Evolutionary conservation across 1,140 invertebrate species (phyloP).

Genomic region (Cotesia glomerata): DNA sequence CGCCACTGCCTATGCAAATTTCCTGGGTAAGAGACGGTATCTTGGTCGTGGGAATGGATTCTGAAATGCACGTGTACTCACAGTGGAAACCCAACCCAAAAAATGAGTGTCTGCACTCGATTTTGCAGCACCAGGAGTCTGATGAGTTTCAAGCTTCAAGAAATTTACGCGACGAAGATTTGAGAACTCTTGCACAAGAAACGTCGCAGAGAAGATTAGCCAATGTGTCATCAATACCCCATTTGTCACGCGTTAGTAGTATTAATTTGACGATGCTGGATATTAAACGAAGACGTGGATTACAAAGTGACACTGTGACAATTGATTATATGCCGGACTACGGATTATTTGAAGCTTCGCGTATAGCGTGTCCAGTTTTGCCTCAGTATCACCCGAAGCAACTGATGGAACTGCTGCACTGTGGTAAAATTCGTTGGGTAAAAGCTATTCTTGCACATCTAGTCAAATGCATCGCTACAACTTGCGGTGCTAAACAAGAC

Average conservation of each 20-base stretch:
- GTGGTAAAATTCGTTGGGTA: constrained; percentile 96
- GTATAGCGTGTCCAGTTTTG: constrained; percentile 94
- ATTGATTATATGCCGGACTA: constrained; percentile 88
- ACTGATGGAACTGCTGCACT: constrained; percentile 97
- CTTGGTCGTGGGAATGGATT: constrained; percentile 98
- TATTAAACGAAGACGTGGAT: constrained; percentile 71
- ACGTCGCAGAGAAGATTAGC: constrained; percentile 72
- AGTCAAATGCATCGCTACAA: constrained; percentile 81
- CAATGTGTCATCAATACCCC: constrained; percentile 78
- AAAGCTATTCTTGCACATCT: constrained; percentile 97
- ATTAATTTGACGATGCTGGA: constrained; percentile 82
- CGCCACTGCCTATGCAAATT: constrained; percentile 96
- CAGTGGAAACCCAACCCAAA: constrained; percentile 88
- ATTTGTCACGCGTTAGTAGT: constrained; percentile 80
- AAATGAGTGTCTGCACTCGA: constrained; percentile 59
- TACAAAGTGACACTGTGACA: constrained; percentile 66
- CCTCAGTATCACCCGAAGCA: constrained; percentile 99
- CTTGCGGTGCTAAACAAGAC: constrained; percentile 66
- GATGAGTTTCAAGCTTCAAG: constrained; percentile 75
- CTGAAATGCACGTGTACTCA: constrained; percentile 99
- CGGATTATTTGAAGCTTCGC: constrained; percentile 95
- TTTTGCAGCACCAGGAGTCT: constrained; percentile 62
- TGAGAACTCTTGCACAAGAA: constrained; percentile 76
- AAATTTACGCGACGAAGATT: constrained; percentile 80
- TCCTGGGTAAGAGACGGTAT: constrained; percentile 98